Conservation (phyloP, 2,113 vertebrate genomes). For the Lagopus leucura region DNA sequence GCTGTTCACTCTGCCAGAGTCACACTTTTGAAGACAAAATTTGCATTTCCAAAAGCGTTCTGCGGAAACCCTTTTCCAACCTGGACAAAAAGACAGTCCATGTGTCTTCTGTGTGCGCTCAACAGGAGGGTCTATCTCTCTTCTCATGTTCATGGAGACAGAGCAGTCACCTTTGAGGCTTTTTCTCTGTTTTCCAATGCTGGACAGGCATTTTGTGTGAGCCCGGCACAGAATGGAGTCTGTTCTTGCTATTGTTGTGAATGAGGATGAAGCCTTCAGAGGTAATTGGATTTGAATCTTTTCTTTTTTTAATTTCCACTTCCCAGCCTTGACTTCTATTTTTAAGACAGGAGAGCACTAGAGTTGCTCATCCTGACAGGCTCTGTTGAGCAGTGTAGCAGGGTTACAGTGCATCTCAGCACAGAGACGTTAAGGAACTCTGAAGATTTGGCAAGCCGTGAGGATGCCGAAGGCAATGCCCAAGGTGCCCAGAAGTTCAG, state of each 20-base stretch:
- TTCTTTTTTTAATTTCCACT: not conserved
- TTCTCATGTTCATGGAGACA: not conserved
- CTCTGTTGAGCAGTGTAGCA: not conserved
- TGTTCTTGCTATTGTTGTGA: not conserved
- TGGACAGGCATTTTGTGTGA: not conserved
- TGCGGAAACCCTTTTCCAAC: not conserved
- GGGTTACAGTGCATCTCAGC: fast-evolving
- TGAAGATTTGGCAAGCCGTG: not conserved
- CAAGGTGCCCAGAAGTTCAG: slow-evolving; percentile 30
- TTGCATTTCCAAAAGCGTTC: not conserved
- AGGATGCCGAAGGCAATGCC: slow-evolving; percentile 52
- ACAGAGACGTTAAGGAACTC: not conserved
- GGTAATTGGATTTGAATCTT: not conserved
- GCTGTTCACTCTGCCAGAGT: not conserved
- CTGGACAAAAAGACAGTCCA: not conserved
- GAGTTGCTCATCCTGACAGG: not conserved
- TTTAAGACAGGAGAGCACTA: not conserved
- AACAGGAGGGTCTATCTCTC: not conserved
- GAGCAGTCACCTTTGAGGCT: fast-evolving
- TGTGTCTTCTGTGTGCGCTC: fast-evolving
- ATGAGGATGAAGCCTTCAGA: not conserved
- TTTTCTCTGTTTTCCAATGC: not conserved
- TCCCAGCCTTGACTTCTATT: not conserved
- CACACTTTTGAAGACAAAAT: not conserved
- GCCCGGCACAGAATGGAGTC: not conserved